Evolutionary conservation across 2,888 invertebrate genomes (phyloP), one percentile per base, ranked within the genome.

Genomic region (Dicycla oo): DNA sequence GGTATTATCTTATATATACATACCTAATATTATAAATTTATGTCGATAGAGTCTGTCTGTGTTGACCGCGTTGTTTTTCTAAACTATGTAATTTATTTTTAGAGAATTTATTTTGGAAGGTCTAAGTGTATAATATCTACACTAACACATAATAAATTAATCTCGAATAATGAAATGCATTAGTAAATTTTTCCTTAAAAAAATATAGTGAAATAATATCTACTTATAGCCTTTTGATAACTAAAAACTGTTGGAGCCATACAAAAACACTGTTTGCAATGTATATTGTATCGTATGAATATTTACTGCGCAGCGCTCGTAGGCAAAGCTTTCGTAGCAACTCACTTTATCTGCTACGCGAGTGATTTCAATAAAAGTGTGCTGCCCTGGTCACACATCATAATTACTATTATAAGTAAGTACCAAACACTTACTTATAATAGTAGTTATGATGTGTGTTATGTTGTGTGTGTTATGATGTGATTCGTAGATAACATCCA

Each of bases 311-410:
- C 58, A 70, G 70, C 58, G 20, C 15, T 73, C 49, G 49, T 73
- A 71, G 61, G 13, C 68, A 30, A 26, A 43, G 20, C 26, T 61
- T 51, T 74, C 74, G 74, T 53, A 71, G 74, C 61, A 45, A n/a
- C 2, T 54, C 15, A 5, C 1, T 30, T 34, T 13, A 20, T 13
- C 15, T 45, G 34, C n/a, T 45, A 53, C 40, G 71, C 23, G 4
- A 40, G 11, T 20, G 20, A 61, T 62, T 15, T 7, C 20, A 20
- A 26, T 30, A n/a, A n/a, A 18, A 6, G 10, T 30, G 3, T 15
- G 13, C 26, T 13, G n/a, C 3, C 18, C 18, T 13, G 5, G 56
- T n/a, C n/a, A n/a, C n/a, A n/a, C n/a, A n/a, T n/a, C n/a, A n/a
- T n/a, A n/a, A n/a, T n/a, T n/a, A n/a, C n/a, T n/a, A n/a, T n/a